Percentiles rank a stretch among this genome's conserved stretches.
Conservation (phyloP, 2,113 vertebrate genomes). For the Ploceus nigricollis region DNA sequence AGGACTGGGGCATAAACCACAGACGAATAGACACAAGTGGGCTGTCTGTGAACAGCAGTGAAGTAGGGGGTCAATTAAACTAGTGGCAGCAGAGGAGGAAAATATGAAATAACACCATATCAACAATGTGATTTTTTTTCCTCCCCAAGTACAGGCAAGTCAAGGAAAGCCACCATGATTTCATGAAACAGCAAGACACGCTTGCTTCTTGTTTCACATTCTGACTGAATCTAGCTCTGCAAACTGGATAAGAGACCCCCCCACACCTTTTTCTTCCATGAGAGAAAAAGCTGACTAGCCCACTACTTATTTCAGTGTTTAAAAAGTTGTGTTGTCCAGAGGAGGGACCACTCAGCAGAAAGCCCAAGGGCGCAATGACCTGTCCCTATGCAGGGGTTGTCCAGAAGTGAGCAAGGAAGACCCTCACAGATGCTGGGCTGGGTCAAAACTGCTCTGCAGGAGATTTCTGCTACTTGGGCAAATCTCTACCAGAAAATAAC, state of each 20-base stretch:
- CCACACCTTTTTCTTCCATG: neutral
- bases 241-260: neutral
- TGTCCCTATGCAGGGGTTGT: fast-evolving
- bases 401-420: neutral
- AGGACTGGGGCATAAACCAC: constrained; percentile 17
- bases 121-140: neutral
- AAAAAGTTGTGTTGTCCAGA: neutral
- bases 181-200: neutral
- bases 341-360: neutral
- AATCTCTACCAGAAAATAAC: neutral
- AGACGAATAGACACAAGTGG: neutral
- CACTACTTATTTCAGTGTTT: neutral
- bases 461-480: neutral
- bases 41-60: neutral
- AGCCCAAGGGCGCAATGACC: neutral
- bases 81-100: neutral
- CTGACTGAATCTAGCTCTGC: neutral
- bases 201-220: neutral
- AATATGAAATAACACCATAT: neutral
- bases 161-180: neutral
- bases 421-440: neutral
- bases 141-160: neutral
- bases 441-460: neutral
- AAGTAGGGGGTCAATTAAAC: neutral
- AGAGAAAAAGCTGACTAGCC: neutral